Evolutionary conservation across 2,888 invertebrate species (phyloP).

Genomic region (Ernsta delagoae): DNA sequence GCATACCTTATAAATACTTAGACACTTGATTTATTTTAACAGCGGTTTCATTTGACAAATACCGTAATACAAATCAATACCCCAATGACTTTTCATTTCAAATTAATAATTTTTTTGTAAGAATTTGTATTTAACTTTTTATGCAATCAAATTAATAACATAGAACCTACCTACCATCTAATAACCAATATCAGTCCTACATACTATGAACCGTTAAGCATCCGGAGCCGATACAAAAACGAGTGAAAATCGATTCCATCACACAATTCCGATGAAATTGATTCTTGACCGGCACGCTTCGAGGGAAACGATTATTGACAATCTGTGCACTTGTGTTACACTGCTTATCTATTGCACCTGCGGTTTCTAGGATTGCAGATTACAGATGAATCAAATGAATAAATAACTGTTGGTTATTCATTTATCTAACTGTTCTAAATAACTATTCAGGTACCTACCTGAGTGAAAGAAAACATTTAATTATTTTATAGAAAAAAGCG

Average conservation of each 20-base stretch:
- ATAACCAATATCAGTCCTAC: neutral
- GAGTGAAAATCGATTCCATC: slow-evolving; percentile 36
- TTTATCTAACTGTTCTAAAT: neutral
- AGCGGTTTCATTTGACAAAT: too few species aligned
- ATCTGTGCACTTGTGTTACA: slow-evolving; percentile 20
- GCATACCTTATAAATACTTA: too few species aligned
- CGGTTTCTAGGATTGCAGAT: slow-evolving; percentile 6
- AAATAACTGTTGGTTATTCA: slow-evolving; percentile 2
- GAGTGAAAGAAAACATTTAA: too few species aligned
- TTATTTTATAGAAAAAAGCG: too few species aligned
- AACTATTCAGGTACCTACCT: neutral
- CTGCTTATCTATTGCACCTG: slow-evolving; percentile 16
- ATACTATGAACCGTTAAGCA: slow-evolving; percentile 30
- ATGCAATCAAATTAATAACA: too few species aligned
- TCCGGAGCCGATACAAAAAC: slow-evolving; percentile 29
- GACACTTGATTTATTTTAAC: too few species aligned
- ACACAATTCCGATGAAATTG: slow-evolving; percentile 37
- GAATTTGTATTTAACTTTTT: too few species aligned
- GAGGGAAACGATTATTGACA: slow-evolving; percentile 31
- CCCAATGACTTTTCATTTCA: too few species aligned
- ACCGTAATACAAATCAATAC: too few species aligned
- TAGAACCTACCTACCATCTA: too few species aligned
- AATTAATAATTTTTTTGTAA: too few species aligned
- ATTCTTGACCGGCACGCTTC: slow-evolving; percentile 30
- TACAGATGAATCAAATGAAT: neutral